Conservation (phyloP, 2,888 invertebrate genomes). For the Dioctria linearis region DNA sequence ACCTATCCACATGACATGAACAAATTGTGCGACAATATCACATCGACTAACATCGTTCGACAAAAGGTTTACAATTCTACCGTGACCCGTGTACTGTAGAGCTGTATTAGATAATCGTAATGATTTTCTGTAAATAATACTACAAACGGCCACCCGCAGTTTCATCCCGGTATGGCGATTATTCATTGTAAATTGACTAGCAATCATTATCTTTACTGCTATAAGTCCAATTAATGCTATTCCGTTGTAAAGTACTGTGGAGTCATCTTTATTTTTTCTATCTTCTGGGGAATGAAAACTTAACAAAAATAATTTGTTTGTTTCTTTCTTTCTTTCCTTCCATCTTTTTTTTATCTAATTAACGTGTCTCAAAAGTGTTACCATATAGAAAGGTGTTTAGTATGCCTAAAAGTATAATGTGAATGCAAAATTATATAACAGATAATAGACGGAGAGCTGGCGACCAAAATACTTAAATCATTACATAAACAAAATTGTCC, state of each 20-base stretch:
- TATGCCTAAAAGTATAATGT: no score
- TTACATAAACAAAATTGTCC: no score
- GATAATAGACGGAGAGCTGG: no score
- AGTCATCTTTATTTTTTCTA: neutral
- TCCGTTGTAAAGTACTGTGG: constrained; percentile 7
- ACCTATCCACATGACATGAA: constrained; percentile 88
- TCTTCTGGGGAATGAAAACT: constrained; percentile 12
- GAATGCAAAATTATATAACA: no score
- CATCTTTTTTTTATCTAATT: neutral
- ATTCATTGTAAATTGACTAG: constrained; percentile 78
- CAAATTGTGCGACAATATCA: constrained; percentile 81
- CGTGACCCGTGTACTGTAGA: constrained; percentile 86
- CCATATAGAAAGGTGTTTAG: neutral
- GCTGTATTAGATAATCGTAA: constrained; percentile 78
- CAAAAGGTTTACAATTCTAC: constrained; percentile 89
- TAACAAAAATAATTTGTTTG: neutral
- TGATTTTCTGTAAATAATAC: constrained; percentile 89
- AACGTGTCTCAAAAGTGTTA: neutral
- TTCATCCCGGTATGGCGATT: constrained; percentile 87
- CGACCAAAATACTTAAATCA: no score
- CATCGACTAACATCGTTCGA: constrained; percentile 92
- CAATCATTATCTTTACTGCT: constrained; percentile 62
- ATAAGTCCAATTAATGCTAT: constrained; percentile 6
- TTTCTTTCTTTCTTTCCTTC: no score
- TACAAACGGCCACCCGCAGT: constrained; percentile 85